phyloP scores from a whole-genome alignment of 2,888 invertebrate species.

The Orgyia antiqua region DNA sequence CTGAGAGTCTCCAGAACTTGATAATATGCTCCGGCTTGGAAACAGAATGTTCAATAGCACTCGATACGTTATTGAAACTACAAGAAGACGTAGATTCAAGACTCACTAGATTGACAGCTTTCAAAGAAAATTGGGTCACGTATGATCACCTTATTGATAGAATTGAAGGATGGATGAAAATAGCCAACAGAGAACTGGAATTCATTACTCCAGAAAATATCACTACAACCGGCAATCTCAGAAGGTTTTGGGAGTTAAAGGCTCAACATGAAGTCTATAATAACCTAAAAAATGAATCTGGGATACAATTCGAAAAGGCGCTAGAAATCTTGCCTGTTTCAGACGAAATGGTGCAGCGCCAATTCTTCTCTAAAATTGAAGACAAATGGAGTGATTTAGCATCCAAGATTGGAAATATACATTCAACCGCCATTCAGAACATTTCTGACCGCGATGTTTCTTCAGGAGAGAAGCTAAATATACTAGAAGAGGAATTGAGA shows the following conservation, averaged over 20 bases:
- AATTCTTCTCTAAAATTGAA: constrained; percentile 87
- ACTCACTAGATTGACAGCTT: constrained; percentile 83
- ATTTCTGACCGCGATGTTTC: constrained; percentile 86
- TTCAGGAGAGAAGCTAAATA: constrained; percentile 84
- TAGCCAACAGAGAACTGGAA: constrained; percentile 84
- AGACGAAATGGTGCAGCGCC: constrained; percentile 89
- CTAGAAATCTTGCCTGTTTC: constrained; percentile 88
- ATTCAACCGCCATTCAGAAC: constrained; percentile 82
- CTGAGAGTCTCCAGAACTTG: constrained; percentile 85
- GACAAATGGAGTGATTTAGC: constrained; percentile 85
- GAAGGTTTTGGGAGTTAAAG: constrained; percentile 93
- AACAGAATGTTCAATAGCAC: constrained; percentile 83
- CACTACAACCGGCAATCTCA: constrained; percentile 83
- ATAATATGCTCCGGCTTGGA: constrained; percentile 87
- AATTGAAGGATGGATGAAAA: constrained; percentile 86
- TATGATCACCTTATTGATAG: constrained; percentile 86
- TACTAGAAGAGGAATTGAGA: constrained; percentile 86
- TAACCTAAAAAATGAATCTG: constrained; percentile 85
- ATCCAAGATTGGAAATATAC: constrained; percentile 80
- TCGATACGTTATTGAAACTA: constrained; percentile 84
- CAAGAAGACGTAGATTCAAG: constrained; percentile 88
- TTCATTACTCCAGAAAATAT: constrained; percentile 81
- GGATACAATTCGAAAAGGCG: constrained; percentile 85
- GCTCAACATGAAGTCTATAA: constrained; percentile 92
- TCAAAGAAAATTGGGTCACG: constrained; percentile 86